Base-by-base conservation (phyloP, 2,888 invertebrate species). In the Polietes domitor region DNA sequence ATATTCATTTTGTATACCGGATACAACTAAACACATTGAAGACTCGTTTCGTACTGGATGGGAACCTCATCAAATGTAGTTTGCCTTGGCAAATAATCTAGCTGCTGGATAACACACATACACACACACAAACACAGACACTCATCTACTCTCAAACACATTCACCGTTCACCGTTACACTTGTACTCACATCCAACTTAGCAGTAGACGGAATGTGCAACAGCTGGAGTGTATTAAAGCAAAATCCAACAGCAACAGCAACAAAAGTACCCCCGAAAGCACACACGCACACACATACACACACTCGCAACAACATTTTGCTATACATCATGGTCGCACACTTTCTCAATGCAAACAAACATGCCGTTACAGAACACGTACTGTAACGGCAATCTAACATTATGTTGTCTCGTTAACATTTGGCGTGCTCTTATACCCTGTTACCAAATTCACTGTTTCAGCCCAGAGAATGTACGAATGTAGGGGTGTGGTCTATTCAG, bases 31-130 rank as follows among this genome's bases (percentile, higher is more conserved):
- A 86, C 88, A 86, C 87, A 87, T 87, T 86, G 86, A 87, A 88
- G 88, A 87, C 89, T 89, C 89, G 88, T 87, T 88, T 87, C 86
- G 86, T 86, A 89, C 89, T 89, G 89, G 84, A 86, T 72, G 77
- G 75, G 78, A 77, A 84, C 19, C 81, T 78, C 78, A 76, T 68
- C 70, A 76, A 78, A 78, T 78, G 73, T 74, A 68, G 84, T 84
- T 84, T 84, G 84, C 84, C 84, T 84, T 84, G 84, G 84, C 84
- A 84, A 84, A 84, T 84, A 78, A 81, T 84, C 81, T 81, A 84
- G 84, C 81, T 78, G 78, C 84, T 84, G 84, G 84, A 84, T 84
- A 53, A 80, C 43, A 70, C 53, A 68, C 47, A 73, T 7, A 58
- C 6, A 53, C 5, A 75, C 24, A 28, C 28, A 65, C 15, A 15